Percentiles rank a stretch among this genome's conserved stretches.
These are phyloP conservation scores for Pseudomyrmex cubaensis DNA, from an alignment of 1,140 invertebrate genomes.

Conservation along the genomic window DNA sequence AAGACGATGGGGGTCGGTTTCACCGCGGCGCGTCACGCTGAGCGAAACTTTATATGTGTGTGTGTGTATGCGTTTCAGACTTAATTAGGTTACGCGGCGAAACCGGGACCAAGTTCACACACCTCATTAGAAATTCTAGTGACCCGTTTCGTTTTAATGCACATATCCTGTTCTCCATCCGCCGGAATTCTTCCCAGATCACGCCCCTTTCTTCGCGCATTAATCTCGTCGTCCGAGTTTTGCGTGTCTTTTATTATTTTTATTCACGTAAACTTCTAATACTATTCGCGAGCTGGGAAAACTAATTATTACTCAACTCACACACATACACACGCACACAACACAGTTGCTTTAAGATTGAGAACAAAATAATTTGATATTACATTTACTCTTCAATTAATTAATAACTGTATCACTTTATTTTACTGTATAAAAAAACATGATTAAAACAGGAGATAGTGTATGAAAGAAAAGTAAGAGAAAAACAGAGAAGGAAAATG, in stretches of 20 bases:
- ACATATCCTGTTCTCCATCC: constrained; percentile 61
- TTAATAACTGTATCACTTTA: constrained; percentile 2
- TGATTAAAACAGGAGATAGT: neutral
- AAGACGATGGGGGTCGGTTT: constrained; percentile 62
- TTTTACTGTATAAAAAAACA: neutral
- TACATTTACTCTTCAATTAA: neutral
- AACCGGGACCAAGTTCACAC: constrained; percentile 79
- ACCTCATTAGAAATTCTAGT: constrained; percentile 77
- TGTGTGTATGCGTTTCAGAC: constrained; percentile 50
- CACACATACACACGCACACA: no score
- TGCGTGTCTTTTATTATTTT: constrained; percentile 16
- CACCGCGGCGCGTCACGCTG: constrained; percentile 69
- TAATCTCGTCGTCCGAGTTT: constrained; percentile 7
- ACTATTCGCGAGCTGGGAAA: neutral
- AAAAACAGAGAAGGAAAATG: neutral
- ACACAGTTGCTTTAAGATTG: no score
- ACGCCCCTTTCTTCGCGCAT: constrained; percentile 27
- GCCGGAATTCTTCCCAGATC: constrained; percentile 45
- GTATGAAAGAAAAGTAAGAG: neutral
- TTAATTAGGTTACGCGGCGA: constrained; percentile 77
- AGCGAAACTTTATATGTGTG: constrained; percentile 74
- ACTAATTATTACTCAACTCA: neutral
- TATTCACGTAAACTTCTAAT: neutral
- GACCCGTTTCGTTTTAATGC: constrained; percentile 60
- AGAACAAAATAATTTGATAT: neutral